Evolutionary conservation across 2,113 vertebrate genomes (phyloP).

Genomic region (Brachirus orientalis): DNA sequence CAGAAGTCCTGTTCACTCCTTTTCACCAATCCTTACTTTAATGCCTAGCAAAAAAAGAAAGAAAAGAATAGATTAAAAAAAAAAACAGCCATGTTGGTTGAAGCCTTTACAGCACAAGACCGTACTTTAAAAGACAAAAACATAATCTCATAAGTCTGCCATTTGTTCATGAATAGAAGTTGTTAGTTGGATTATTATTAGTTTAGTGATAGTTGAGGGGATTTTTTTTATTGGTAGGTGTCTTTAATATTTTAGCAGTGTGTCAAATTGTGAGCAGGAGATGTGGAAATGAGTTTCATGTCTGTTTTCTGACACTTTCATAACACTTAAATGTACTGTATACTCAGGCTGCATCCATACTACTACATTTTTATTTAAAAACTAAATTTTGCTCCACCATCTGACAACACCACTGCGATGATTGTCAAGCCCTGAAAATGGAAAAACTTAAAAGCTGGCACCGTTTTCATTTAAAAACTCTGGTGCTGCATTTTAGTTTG

Average conservation of each 20-base stretch:
- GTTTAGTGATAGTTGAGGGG: conserved; percentile 48
- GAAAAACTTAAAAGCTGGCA: too few relatives aligned
- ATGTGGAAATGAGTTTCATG: conserved; percentile 78
- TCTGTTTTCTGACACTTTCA: conserved; percentile 76
- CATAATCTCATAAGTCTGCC: conserved; percentile 36
- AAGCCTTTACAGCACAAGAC: conserved; percentile 55
- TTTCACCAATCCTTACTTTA: conserved; percentile 46
- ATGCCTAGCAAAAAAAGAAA: conserved; percentile 47
- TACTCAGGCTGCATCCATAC: conserved; percentile 32
- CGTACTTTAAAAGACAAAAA: conserved; percentile 49
- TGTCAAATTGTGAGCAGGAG: conserved; percentile 79
- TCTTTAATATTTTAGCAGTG: conserved; percentile 63
- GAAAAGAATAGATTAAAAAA: background rate
- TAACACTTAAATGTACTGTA: conserved; percentile 80
- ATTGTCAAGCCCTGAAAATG: too few relatives aligned
- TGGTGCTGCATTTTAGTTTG: background rate
- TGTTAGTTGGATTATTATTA: conserved; percentile 43
- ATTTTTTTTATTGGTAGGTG: conserved; percentile 38
- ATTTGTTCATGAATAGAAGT: conserved; percentile 52
- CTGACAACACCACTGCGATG: too few relatives aligned
- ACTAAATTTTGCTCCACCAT: background rate
- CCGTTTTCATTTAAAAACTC: background rate
- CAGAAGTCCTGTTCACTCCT: conserved; percentile 40
- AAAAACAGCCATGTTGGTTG: conserved; percentile 40
- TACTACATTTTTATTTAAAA: background rate